Conservation (phyloP, 64 coral and sea anemone species). For the Montipora foliosa region DNA sequence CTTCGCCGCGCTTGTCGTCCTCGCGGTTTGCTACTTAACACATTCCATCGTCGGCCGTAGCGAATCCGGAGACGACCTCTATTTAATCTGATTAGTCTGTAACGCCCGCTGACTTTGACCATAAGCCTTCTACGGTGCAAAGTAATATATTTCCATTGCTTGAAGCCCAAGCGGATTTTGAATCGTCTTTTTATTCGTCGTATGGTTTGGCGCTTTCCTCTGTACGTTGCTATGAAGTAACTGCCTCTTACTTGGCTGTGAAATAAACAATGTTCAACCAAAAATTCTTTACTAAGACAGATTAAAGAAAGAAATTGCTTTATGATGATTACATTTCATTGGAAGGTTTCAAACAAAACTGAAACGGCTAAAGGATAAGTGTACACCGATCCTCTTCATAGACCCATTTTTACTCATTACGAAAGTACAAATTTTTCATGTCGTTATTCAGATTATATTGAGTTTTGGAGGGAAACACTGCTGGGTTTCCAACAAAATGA, state of each 20-base stretch:
- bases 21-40: conserved; percentile 1
- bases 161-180: not conserved
- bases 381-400: no score
- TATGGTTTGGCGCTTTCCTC: conserved; percentile 6
- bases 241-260: conserved; percentile 23
- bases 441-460: no score
- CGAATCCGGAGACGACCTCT: not conserved
- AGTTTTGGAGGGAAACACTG: no score
- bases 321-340: no score
- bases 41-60: not conserved
- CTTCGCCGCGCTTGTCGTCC: not conserved
- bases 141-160: not conserved
- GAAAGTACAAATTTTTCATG: no score
- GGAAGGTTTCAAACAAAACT: no score
- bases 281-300: not conserved
- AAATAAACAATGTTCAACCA: not conserved
- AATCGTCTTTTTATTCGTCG: conserved; percentile 16
- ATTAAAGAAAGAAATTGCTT: no score
- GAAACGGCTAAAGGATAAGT: no score
- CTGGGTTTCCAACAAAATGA: no score
- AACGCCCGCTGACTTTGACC: not conserved
- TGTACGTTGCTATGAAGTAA: conserved; percentile 3
- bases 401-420: no score
- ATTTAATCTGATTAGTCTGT: conserved; percentile 15
- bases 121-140: conserved; percentile 11